A percentile compares a stretch with the other conserved stretches of the same genome.
phyloP scores from a whole-genome alignment of 2,797 vertebrate species.

The Thalassophryne amazonica region DNA sequence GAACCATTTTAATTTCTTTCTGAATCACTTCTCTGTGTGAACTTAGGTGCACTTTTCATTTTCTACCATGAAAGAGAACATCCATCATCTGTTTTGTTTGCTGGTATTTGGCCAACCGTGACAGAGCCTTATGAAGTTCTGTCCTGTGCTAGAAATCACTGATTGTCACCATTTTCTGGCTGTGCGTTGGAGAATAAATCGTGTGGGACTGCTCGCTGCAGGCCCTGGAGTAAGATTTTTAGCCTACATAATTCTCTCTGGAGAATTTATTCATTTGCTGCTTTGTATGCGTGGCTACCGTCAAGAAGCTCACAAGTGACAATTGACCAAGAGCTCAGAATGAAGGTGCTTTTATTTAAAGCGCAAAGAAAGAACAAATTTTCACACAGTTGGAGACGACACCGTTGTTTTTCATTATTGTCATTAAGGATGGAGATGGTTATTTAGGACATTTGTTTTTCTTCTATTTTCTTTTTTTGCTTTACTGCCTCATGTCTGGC shows the following conservation, averaged over 20 bases:
- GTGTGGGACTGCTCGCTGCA: constrained; percentile 27
- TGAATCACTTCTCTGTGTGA: background rate
- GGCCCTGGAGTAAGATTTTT: constrained; percentile 59
- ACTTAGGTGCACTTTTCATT: constrained; percentile 9
- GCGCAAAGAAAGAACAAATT: constrained; percentile 13
- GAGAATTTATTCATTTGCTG: constrained; percentile 52
- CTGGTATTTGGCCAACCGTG: constrained; percentile 42
- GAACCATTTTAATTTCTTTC: constrained; percentile 3
- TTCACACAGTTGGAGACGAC: too few species aligned
- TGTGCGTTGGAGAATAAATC: constrained; percentile 47
- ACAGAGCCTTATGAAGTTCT: constrained; percentile 46
- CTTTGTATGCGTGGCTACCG: constrained; percentile 33
- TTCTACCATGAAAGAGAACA: constrained; percentile 19
- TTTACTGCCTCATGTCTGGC: constrained; percentile 6
- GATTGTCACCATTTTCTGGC: constrained; percentile 48
- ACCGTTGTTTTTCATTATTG: too few species aligned
- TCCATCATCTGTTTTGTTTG: constrained; percentile 53
- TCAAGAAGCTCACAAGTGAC: constrained; percentile 35
- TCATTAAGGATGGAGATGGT: too few species aligned
- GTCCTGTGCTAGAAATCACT: constrained; percentile 40
- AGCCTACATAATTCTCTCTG: constrained; percentile 45
- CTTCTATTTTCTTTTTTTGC: background rate
- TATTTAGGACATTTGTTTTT: background rate
- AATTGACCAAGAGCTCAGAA: constrained; percentile 20
- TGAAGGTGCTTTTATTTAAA: constrained; percentile 26